phyloP scores from a whole-genome alignment of 2,888 invertebrate genomes.

The Athalia cordata region DNA sequence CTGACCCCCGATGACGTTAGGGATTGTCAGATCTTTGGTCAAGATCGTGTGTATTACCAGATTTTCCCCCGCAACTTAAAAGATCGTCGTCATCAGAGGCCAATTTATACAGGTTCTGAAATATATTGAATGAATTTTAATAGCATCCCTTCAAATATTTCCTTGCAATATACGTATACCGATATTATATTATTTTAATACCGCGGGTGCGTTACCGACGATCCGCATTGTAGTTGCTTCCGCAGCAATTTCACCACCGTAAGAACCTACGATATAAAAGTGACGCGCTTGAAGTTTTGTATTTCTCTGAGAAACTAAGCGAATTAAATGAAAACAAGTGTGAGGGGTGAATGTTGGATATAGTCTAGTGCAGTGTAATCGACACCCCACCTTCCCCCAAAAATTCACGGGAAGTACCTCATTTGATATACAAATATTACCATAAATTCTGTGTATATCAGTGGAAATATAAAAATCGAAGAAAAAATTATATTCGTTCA shows the following conservation, averaged over 20 bases:
- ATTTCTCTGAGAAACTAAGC: too few relatives aligned
- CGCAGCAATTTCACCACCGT: too few relatives aligned
- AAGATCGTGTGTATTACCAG: slow-evolving; percentile 40
- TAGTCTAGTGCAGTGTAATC: neutral
- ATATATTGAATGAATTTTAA: slow-evolving; percentile 27
- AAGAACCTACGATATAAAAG: too few relatives aligned
- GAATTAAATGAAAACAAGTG: slow-evolving; percentile 6
- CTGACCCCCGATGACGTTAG: slow-evolving; percentile 51
- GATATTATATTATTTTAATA: too few relatives aligned
- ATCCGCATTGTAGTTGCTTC: too few relatives aligned
- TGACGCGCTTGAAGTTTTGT: too few relatives aligned
- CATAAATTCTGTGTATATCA: neutral
- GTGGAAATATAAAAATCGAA: neutral
- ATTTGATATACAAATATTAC: neutral
- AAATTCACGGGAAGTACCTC: slow-evolving; percentile 1
- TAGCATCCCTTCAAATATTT: too few relatives aligned
- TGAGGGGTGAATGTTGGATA: neutral
- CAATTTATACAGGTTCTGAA: slow-evolving; percentile 37
- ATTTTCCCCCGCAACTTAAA: slow-evolving; percentile 34
- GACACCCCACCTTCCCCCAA: too few relatives aligned
- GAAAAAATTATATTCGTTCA: too few relatives aligned
- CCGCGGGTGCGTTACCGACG: too few relatives aligned
- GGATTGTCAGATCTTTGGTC: slow-evolving; percentile 52
- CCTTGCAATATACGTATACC: too few relatives aligned
- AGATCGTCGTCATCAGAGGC: slow-evolving; percentile 3